Evolutionary conservation across 2,113 vertebrate genomes (phyloP), one percentile per base, ranked within the genome.

Genomic region (Jaculus jaculus): DNA sequence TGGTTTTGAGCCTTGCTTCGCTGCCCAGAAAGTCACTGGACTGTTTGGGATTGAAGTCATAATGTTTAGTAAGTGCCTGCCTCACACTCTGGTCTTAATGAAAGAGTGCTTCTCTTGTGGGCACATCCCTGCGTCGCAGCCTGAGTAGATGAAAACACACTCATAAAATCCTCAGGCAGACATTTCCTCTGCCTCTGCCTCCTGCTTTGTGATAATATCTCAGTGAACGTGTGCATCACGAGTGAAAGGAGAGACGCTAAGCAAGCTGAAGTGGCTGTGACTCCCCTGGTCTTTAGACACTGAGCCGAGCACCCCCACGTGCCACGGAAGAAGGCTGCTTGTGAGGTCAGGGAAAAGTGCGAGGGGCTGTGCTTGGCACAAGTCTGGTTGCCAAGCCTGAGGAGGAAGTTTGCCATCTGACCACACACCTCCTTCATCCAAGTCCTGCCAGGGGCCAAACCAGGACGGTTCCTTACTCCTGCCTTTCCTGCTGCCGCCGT

Each of bases 1-100:
- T 96, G 82, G 73, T 74, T 88, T 91, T 80, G 61, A 20, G 34
- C 65, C 90, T 92, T 16, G 2, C 87, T 82, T 84, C 71, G 91
- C 91, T 96, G 87, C 85, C 93, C 95, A 85, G 90, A 93, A 88
- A 93, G 54, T 95, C 34, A 0, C 77, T 66, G 20, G 42, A 85
- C 51, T 78, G 81, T 93, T 63, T 89, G 78, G 78, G 93, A 66
- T 34, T 66, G 39, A 51, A 89, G 87, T 91, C 81, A 63, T 26
- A 28, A 87, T 77, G 26, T 93, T 91, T 95, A 71, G 28, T 42
- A 94, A 94, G 77, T 34, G 79, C 34, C 92, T 78, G 32, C 73
- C 32, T 21, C 77, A 34, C 66, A 47, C 84, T 89, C 39, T 17
- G 5, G 28, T 39, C 83, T 72, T 11, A 20, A 20, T 47, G 30